Evolutionary conservation across 2,797 vertebrate genomes (phyloP), one percentile per base, ranked within the genome.

Genomic region (Synanceia verrucosa): DNA sequence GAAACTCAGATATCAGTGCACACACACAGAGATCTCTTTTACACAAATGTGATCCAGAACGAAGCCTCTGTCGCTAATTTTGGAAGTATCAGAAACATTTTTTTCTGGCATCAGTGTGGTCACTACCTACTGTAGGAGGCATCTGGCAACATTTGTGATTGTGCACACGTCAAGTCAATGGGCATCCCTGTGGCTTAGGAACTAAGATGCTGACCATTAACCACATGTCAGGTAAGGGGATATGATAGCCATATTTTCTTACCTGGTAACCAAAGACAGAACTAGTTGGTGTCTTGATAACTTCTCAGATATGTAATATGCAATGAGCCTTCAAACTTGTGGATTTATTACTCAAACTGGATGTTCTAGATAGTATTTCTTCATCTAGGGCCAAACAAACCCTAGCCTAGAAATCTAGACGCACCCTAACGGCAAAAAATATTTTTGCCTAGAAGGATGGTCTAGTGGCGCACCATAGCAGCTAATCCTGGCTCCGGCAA

Each of bases 1-100:
- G 37, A 65, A 73, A 76, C 51, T 78, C 50, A 57, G 14, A 84
- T 51, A 66, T 46, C 41, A 16, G 46, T 9, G 11, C 44, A 50
- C 7, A 36, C 51, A 76, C 70, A 72, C 55, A n/a, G 50, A 16
- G 52, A 62, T 21, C 28, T 65, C 12, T 47, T 39, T 55, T 34
- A 33, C 41, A 16, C 21, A 50, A 76, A 61, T 71, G 59, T 66
- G 44, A 76, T 66, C 16, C 14, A 1, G 24, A 33, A 13, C 53
- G 65, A 62, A 76, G 23, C 26, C 24, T 52, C 55, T 5, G 10
- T 55, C 48, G 16, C 66, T 66, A 51, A 65, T 48, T 61, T 46
- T 50, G 58, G 57, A 82, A 62, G 55, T 69, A 67, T 76, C 21
- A 37, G 28, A 37, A 56, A 73, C 19, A 12, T 31, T 6, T 31